Base-by-base conservation (phyloP, 2,888 invertebrate genomes). In the Rhingia rostrata region DNA sequence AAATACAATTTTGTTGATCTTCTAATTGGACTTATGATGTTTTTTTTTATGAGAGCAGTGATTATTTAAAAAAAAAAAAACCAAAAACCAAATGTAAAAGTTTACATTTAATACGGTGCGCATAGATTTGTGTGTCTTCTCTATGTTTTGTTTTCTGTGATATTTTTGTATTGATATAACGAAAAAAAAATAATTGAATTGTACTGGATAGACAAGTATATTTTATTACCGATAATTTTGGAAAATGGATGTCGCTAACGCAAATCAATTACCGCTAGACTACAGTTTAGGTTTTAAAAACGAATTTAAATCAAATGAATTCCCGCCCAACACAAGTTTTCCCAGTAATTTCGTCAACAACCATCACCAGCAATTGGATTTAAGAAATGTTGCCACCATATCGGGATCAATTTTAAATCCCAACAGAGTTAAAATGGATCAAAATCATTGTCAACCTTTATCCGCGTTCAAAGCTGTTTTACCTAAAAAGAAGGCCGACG, bases 401-500 rank as follows among this genome's bases (percentile, higher is more conserved):
- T 89, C 91, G 39, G 87, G 83, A 70, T 88, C 90, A 86, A 88
- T 89, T 39, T 81, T 87, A 7, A 89, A 88, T 35, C 88, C 64
- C 88, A 89, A 86, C 88, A 90, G 37, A 89, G 89, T 79, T 88
- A 89, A 56, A 89, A 70, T 58, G 54, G 79, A 84, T 14, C 72
- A 78, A 9, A 72, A 58, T 67, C 89, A 90, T 9, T 87, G 88
- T 58, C 90, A 90, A 64, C 90, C 91, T 60, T 88, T 91, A 80
- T 91, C 91, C 79, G 91, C 91, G 63, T 91, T 91, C 80, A 91
- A 91, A 83, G 91, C 92, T n/a, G 91, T 91, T 64, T 87, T 90
- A 75, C 91, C 91, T 53, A 91, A 91, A 87, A 90, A 91, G 87
- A 90, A 91, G 86, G 80, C 90, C 91, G 91, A 91, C 91, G 91